Evolutionary conservation across 1,140 invertebrate genomes (phyloP).

Genomic region (Drosophila orena): DNA sequence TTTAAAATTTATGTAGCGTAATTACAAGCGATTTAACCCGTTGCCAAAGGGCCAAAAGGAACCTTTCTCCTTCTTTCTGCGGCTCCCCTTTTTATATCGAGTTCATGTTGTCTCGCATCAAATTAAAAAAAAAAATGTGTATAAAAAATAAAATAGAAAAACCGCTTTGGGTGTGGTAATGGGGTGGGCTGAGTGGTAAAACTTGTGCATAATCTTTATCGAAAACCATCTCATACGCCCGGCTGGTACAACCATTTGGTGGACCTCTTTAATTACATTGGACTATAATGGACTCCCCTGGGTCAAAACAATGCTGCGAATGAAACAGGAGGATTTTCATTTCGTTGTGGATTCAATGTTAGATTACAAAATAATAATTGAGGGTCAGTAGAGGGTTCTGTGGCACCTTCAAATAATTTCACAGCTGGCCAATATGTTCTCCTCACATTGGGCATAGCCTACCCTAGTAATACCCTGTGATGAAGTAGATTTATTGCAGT

Average conservation of each 20-base stretch:
- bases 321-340: conserved; percentile 7
- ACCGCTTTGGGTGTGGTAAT: conserved; percentile 13
- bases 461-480: conserved; percentile 5
- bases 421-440: background rate
- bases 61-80: conserved; percentile 29
- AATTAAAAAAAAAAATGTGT: conserved; percentile 64
- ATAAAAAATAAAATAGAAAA: conserved; percentile 62
- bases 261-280: conserved; percentile 60
- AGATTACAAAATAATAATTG: no score
- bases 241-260: conserved; percentile 22
- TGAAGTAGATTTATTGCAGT: conserved; percentile 60
- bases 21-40: conserved; percentile 81
- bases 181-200: conserved; percentile 30
- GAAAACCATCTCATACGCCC: conserved; percentile 62
- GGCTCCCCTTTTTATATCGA: conserved; percentile 15
- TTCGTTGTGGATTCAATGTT: background rate
- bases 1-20: conserved; percentile 84
- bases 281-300: conserved; percentile 14
- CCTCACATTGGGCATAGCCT: background rate
- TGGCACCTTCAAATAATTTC: no score
- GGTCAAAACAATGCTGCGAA: conserved; percentile 7
- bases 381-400: no score
- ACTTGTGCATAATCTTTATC: conserved; percentile 79
- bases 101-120: conserved; percentile 38
- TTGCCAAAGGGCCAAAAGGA: conserved; percentile 51